Evolutionary conservation across 1,140 invertebrate genomes (phyloP), one percentile per base, ranked within the genome.

Genomic region (Plectrocnemia conspersa): DNA sequence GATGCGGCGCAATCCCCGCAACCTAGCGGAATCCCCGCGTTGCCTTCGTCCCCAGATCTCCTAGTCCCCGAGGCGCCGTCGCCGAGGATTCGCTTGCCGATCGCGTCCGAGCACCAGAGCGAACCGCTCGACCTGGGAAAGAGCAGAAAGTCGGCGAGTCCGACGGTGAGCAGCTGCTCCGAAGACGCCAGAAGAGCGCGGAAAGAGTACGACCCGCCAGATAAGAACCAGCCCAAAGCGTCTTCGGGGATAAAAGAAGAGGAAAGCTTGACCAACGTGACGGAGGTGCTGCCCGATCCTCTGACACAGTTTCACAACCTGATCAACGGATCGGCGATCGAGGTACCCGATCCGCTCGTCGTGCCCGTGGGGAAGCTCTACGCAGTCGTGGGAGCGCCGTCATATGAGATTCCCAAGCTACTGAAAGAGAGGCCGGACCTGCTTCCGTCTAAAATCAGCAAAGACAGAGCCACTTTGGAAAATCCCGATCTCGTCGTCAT

Each of bases 401-500:
- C 79, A 0, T 79, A 73, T 32, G 87, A 90, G 74, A 89, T 91
- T 48, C 86, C 87, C 0, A 76, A 82, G 48, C 70, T 91, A 25
- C 64, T 90, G 4, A 75, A 82, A 36, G 77, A 80, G 25, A 71
- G 84, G 38, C 85, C 85, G 0, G 85, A 88, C 69, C 66, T 88
- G 16, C 72, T 83, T 52, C 64, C 88, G 47, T 84, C 85, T 0
- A 82, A 88, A 65, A 82, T 82, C 0, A 77, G 87, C 33, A 79
- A 81, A 13, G 85, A 79, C 61, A 84, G 85, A 0, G 79, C 84
- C 58, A 70, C 88, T 1, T 67, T 88, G 18, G 79, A 82, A 63
- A 86, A 89, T 70, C 85, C 85, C 3, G 85, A 90, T 66, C 80
- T 90, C 48, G 66, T 89, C 4, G 86, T 89, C 1, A 83, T 91